A percentile compares a stretch with the other conserved stretches of the same genome.
Evolutionary conservation across 2,888 invertebrate genomes (phyloP).

Genomic region (Liodrosophila aerea): DNA sequence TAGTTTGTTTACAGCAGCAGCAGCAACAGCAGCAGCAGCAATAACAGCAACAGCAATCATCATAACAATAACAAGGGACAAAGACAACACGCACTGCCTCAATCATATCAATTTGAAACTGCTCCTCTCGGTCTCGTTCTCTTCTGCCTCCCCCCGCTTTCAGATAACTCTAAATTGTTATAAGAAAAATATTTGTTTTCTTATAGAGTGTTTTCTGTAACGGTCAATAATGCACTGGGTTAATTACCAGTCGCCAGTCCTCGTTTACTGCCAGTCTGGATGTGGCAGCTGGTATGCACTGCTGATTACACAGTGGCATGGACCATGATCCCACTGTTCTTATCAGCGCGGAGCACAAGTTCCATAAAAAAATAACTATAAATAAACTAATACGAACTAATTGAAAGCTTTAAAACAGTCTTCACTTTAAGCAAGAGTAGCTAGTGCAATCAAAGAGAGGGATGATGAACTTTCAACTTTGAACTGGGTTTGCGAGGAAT

Average conservation of each 20-base stretch:
- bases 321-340: constrained; percentile 8
- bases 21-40: constrained; percentile 27
- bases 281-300: too few relatives aligned
- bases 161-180: constrained; percentile 60
- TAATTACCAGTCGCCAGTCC: constrained; percentile 69
- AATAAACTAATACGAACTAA: neutral
- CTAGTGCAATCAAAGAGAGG: too few relatives aligned
- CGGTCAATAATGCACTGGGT: constrained; percentile 74
- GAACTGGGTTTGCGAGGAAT: too few relatives aligned
- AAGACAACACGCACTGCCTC: constrained; percentile 52
- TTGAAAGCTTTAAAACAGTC: neutral
- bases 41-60: constrained; percentile 12
- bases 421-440: too few relatives aligned
- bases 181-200: constrained; percentile 25
- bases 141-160: too few relatives aligned
- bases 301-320: constrained; percentile 4
- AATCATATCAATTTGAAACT: constrained; percentile 71
- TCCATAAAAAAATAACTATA: neutral
- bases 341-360: neutral
- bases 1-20: constrained; percentile 74
- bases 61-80: constrained; percentile 36
- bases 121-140: too few relatives aligned
- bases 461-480: too few relatives aligned
- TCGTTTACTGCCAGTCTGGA: constrained; percentile 26
- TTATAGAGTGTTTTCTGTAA: constrained; percentile 18